Evolutionary conservation across 2,888 invertebrate genomes (phyloP).

Genomic region (Unio pictorum): DNA sequence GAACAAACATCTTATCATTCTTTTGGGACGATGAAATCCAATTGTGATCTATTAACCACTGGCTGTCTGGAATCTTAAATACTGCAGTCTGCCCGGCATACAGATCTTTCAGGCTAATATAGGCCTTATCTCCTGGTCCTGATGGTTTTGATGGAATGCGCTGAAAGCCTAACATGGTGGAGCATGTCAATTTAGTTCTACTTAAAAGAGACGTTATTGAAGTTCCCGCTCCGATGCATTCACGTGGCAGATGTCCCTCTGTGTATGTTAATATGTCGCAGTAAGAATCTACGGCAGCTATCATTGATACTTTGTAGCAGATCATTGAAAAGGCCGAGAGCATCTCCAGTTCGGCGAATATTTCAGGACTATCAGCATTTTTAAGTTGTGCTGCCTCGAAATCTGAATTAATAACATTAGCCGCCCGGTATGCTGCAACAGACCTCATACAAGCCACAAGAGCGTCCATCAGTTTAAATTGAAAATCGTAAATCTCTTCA

Average conservation of each 20-base stretch:
- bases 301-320: background rate
- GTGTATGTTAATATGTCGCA: slow-evolving; percentile 3
- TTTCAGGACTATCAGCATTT: background rate
- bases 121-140: background rate
- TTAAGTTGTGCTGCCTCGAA: background rate
- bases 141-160: background rate
- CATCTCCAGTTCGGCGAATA: background rate
- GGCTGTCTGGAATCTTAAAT: slow-evolving; percentile 1
- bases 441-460: slow-evolving; percentile 1
- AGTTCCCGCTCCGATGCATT: background rate
- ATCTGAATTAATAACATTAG: slow-evolving; percentile 1
- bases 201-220: background rate
- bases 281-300: slow-evolving; percentile 1
- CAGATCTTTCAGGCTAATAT: slow-evolving; percentile 1
- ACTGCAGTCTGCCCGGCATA: background rate
- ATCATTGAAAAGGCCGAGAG: slow-evolving; percentile 3
- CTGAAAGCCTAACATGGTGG: background rate
- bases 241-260: background rate
- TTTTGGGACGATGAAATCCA: slow-evolving; percentile 2
- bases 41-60: background rate
- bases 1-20: slow-evolving; percentile 1
- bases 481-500: slow-evolving; percentile 6
- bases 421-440: background rate
- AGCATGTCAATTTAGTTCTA: background rate
- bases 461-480: slow-evolving; percentile 6